Conservation (phyloP, 2,797 vertebrate genomes). For the Pseudochaenichthys georgianus region DNA sequence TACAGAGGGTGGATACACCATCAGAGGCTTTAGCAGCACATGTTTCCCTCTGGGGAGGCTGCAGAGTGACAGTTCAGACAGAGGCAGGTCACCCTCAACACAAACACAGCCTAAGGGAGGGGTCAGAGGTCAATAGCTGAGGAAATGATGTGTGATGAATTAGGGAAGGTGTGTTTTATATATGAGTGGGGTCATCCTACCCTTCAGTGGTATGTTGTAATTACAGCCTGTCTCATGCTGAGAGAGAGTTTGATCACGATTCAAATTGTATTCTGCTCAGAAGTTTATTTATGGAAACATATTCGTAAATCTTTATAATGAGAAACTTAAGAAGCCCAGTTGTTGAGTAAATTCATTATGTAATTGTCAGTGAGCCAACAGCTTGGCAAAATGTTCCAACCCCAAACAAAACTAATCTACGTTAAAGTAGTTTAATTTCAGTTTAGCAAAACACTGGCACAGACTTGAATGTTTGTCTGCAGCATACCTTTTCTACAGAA, state of each 20-base stretch:
- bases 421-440: constrained; percentile 10
- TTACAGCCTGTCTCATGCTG: constrained; percentile 43
- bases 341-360: constrained; percentile 2
- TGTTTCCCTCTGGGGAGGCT: constrained; percentile 52
- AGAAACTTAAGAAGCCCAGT: constrained; percentile 4
- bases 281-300: neutral
- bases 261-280: constrained; percentile 32
- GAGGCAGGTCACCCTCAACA: constrained; percentile 54
- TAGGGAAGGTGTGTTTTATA: constrained; percentile 47
- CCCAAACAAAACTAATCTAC: neutral
- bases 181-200: constrained; percentile 55
- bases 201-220: constrained; percentile 47
- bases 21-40: constrained; percentile 50
- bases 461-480: constrained; percentile 9
- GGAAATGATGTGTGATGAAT: constrained; percentile 76
- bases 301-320: constrained; percentile 9
- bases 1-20: constrained; percentile 45
- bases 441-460: constrained; percentile 5
- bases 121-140: constrained; percentile 70
- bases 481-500: constrained; percentile 26
- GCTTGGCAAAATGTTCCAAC: neutral
- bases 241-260: constrained; percentile 35
- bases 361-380: neutral
- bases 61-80: constrained; percentile 61
- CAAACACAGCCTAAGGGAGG: constrained; percentile 60